A percentile compares a stretch with the other conserved stretches of the same genome.
Conservation (phyloP, 1,140 invertebrate genomes). For the Spodoptera frugiperda region DNA sequence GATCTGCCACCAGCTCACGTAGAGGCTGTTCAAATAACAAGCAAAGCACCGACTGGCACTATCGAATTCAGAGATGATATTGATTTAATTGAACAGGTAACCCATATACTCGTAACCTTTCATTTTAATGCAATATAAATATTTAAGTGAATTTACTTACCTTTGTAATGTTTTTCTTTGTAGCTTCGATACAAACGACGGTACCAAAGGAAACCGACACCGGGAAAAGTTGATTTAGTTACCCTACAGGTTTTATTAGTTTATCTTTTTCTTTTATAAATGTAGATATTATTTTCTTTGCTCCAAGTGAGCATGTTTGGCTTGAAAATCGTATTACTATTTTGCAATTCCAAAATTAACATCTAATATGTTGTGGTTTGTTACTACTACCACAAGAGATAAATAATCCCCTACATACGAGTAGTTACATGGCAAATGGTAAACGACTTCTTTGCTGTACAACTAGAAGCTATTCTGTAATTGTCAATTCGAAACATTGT, state of each 20-base stretch:
- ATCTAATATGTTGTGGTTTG: too few relatives aligned
- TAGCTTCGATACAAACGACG: slow-evolving; percentile 87
- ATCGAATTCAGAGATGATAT: slow-evolving; percentile 80
- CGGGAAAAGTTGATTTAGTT: slow-evolving; percentile 86
- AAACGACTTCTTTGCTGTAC: too few relatives aligned
- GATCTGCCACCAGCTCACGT: slow-evolving; percentile 69
- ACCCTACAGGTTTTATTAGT: slow-evolving; percentile 85
- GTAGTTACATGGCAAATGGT: too few relatives aligned
- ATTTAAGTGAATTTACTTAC: background rate
- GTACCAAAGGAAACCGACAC: slow-evolving; percentile 86
- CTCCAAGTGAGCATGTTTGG: too few relatives aligned
- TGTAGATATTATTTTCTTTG: background rate
- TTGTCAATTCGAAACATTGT: too few relatives aligned
- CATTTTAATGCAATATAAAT: background rate
- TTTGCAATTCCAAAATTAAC: too few relatives aligned
- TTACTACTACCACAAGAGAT: too few relatives aligned
- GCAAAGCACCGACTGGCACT: slow-evolving; percentile 76
- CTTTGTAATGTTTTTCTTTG: background rate
- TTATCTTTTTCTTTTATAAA: background rate
- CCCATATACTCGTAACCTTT: background rate
- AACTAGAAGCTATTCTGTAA: too few relatives aligned
- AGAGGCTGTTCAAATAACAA: slow-evolving; percentile 71
- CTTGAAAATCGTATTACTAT: too few relatives aligned
- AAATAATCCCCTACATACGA: too few relatives aligned
- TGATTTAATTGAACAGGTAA: slow-evolving; percentile 81